These are phyloP conservation scores for Xenopus petersii DNA, from an alignment of 2,797 vertebrate species.

Conservation along the genomic window DNA sequence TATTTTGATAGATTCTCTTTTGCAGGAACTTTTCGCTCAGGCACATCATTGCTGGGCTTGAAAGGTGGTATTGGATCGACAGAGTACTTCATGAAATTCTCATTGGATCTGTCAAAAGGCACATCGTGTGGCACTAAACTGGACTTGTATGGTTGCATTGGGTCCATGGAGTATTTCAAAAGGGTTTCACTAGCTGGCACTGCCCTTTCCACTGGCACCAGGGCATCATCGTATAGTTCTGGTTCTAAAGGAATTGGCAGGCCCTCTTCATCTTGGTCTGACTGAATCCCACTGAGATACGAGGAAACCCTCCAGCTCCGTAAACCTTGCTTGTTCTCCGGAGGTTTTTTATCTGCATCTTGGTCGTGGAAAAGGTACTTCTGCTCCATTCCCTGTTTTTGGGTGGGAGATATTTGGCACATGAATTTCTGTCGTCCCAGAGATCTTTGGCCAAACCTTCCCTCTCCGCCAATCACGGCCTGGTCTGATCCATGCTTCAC, in stretches of 20 bases:
- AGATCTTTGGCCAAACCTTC: conserved; percentile 70
- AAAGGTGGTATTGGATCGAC: conserved; percentile 15
- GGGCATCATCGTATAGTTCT: conserved; percentile 71
- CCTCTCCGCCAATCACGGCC: conserved; percentile 61
- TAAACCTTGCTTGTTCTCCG: conserved; percentile 82
- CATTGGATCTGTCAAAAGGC: conserved; percentile 52
- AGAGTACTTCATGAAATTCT: conserved; percentile 23
- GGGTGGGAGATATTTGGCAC: conserved; percentile 74
- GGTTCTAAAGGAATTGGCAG: conserved; percentile 63
- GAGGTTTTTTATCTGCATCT: conserved; percentile 66
- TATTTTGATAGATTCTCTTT: conserved; percentile 65
- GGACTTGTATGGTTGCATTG: conserved; percentile 58
- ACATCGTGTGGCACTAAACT: not conserved
- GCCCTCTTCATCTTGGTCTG: conserved; percentile 70
- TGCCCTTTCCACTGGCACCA: conserved; percentile 29
- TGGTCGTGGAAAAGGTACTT: conserved; percentile 67
- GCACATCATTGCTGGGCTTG: conserved; percentile 50
- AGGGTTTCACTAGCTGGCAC: conserved; percentile 63
- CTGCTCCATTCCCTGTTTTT: conserved; percentile 73
- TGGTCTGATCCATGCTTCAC: conserved; percentile 76
- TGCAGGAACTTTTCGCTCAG: conserved; percentile 23
- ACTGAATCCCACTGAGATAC: conserved; percentile 82
- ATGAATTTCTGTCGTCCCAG: conserved; percentile 71
- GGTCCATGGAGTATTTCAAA: conserved; percentile 58
- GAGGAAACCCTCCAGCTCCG: conserved; percentile 90